Base-by-base conservation (phyloP, 2,113 vertebrate species). In the Phainopepla nitens region DNA sequence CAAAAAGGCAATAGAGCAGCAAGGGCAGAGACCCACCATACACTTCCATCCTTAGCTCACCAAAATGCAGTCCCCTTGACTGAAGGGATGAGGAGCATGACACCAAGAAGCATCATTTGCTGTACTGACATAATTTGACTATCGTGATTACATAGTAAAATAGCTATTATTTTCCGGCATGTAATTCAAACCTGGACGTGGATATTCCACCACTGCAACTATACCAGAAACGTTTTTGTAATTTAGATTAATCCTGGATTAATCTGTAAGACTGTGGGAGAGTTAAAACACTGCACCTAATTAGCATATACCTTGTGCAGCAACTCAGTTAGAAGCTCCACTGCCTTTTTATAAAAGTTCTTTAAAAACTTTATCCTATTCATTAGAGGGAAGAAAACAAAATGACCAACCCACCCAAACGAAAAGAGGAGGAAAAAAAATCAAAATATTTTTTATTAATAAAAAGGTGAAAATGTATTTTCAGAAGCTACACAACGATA, bases 401-500 rank as follows among this genome's bases (percentile, higher is more conserved):
- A 70, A 44, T 8, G 15, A 29, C 7, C 21, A 35, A 77, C 13
- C 7, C 14, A 53, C 7, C 7, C 13, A 76, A 75, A 75, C 3
- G 22, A 78, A 73, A 73, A 7, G 7, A 10, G 23, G 23, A 11
- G 9, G 2, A 3, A 1, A 9, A 1, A 9, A 9, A 23, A 25
- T 16, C 2, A n/a, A 56, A 18, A 47, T 18, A 1, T 19, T 70
- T 5, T 84, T 91, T 76, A 64, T 60, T 76, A 89, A 60, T 23
- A 54, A 85, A 54, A 71, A 3, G 15, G 35, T 51, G 15, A 36
- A 56, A 70, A 51, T 1, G 4, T 10, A 23, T 64, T 87, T 79
- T 60, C 44, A 53, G 61, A 19, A 85, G 22, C 56, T 11, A 56
- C 0, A 0, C 35, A 50, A 50, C 21, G 49, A 27, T 3, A n/a